phyloP scores from a whole-genome alignment of 1,140 invertebrate genomes.

The Ctenoplectra terminalis region DNA sequence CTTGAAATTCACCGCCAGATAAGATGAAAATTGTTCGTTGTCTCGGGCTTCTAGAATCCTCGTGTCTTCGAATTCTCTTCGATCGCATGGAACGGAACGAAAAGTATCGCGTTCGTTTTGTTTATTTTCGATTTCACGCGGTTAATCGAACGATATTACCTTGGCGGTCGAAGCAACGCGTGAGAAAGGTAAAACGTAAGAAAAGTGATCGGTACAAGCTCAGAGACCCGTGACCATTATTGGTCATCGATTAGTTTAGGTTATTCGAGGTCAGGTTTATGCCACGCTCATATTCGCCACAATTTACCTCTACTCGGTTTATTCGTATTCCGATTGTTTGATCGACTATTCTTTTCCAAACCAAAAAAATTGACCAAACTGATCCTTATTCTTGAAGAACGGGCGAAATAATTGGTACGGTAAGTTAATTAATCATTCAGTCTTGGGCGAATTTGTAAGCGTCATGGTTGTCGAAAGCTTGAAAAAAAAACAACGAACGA shows the following conservation, averaged over 20 bases:
- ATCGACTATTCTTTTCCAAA: background rate
- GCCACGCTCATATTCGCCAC: background rate
- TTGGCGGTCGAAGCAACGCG: slow-evolving; percentile 39
- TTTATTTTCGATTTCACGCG: slow-evolving; percentile 1
- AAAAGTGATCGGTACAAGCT: slow-evolving; percentile 69
- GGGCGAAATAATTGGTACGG: background rate
- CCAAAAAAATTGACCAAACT: background rate
- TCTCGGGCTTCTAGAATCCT: background rate
- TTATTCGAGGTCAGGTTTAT: slow-evolving; percentile 51
- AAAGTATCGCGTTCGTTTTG: background rate
- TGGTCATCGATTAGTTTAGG: slow-evolving; percentile 67
- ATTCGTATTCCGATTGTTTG: background rate
- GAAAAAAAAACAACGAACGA: slow-evolving; percentile 43
- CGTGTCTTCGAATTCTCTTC: background rate
- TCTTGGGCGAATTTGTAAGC: background rate
- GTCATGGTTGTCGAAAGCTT: slow-evolving; percentile 25
- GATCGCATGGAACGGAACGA: background rate
- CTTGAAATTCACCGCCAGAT: slow-evolving; percentile 11
- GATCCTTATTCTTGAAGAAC: background rate
- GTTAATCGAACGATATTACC: slow-evolving; percentile 65
- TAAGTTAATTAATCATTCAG: background rate
- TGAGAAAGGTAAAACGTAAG: slow-evolving; percentile 67
- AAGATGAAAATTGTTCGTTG: slow-evolving; percentile 33
- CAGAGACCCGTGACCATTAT: slow-evolving; percentile 56
- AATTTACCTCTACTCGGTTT: background rate